Evolutionary conservation across 2,113 vertebrate species (phyloP).

Genomic region (Gadus macrocephalus): DNA sequence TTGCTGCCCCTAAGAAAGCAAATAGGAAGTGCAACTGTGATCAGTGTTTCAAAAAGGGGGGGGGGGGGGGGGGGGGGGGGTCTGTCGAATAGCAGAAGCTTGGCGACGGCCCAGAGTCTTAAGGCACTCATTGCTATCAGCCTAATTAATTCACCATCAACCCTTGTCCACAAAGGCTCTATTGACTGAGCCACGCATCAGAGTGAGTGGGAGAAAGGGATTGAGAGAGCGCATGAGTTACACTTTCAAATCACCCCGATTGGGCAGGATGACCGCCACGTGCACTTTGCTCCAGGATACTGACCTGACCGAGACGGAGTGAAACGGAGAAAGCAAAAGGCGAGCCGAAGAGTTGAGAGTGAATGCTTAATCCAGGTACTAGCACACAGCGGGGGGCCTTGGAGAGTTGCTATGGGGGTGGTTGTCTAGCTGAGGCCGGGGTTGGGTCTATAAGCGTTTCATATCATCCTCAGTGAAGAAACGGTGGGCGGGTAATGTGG

Average conservation of each 20-base stretch:
- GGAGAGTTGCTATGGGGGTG: conserved; percentile 22
- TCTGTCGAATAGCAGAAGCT: conserved; percentile 33
- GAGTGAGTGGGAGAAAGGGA: conserved; percentile 9
- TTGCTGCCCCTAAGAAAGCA: conserved; percentile 49
- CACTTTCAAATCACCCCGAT: conserved; percentile 1
- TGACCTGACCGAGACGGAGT: conserved; percentile 15
- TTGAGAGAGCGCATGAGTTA: conserved; percentile 26
- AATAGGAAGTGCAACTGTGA: conserved; percentile 60
- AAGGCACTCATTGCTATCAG: conserved; percentile 54
- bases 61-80: background rate
- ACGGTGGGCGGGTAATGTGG: background rate
- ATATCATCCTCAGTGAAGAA: conserved; percentile 26
- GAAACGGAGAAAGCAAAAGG: background rate
- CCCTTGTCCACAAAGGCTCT: conserved; percentile 41
- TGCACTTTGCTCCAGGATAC: background rate
- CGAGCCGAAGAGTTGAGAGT: conserved; percentile 3
- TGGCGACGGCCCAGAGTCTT: conserved; percentile 38
- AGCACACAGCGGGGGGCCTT: conserved; percentile 21
- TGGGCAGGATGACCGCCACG: background rate
- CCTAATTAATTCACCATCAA: conserved; percentile 52
- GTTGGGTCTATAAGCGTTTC: conserved; percentile 15
- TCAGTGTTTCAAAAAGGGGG: conserved; percentile 44
- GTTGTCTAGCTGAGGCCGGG: conserved; percentile 20
- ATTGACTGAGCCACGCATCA: conserved; percentile 37
- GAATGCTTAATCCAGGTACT: conserved; percentile 27